Evolutionary conservation across 1,140 invertebrate species (phyloP).

Genomic region (Bathynomus jamesi): DNA sequence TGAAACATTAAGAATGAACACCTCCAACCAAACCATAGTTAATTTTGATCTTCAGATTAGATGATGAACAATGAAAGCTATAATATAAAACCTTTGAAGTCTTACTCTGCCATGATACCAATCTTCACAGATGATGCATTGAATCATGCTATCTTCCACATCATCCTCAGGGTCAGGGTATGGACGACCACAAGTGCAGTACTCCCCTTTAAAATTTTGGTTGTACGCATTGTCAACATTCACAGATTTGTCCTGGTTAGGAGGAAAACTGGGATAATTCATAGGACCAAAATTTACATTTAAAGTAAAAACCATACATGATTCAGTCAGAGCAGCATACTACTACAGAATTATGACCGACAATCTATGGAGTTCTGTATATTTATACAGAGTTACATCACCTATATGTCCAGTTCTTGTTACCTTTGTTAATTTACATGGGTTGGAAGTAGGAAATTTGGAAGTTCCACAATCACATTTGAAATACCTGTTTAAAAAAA

Average conservation of each 20-base stretch:
- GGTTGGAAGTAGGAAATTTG: slow-evolving; percentile 53
- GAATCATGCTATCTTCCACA: slow-evolving; percentile 85
- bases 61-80: slow-evolving; percentile 1
- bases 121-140: slow-evolving; percentile 94
- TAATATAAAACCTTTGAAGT: too few relatives aligned
- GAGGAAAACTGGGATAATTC: too few relatives aligned
- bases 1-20: background rate
- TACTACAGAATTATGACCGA: too few relatives aligned
- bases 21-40: slow-evolving; percentile 3
- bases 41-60: background rate
- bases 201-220: slow-evolving; percentile 88
- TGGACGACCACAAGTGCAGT: slow-evolving; percentile 86
- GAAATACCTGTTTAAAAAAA: slow-evolving; percentile 90
- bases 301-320: too few relatives aligned
- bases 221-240: slow-evolving; percentile 68
- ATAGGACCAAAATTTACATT: too few relatives aligned
- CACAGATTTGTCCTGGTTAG: slow-evolving; percentile 7
- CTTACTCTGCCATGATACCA: slow-evolving; percentile 74
- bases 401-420: background rate
- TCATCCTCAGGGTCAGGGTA: slow-evolving; percentile 85
- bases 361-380: too few relatives aligned
- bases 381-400: too few relatives aligned
- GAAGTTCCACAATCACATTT: slow-evolving; percentile 94
- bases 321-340: too few relatives aligned
- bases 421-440: slow-evolving; percentile 37